Conservation (phyloP, 2,888 invertebrate genomes). For the Cephus sareptanus region DNA sequence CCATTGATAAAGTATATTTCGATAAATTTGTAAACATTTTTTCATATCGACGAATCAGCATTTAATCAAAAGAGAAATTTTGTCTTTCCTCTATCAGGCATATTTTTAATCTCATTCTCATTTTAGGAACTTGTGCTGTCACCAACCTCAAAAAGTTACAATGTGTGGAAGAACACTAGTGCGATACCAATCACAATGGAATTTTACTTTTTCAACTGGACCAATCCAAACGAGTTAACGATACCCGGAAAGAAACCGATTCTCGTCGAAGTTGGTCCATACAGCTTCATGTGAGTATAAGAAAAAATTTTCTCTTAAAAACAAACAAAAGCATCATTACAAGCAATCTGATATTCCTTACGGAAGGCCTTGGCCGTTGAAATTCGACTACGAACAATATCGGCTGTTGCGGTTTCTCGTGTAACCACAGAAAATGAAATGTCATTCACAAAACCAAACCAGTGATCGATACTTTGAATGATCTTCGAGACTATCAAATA, state of each 20-base stretch:
- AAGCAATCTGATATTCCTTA: neutral
- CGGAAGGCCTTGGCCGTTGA: neutral
- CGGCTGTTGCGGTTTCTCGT: neutral
- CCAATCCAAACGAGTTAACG: slow-evolving; percentile 73
- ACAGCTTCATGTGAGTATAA: slow-evolving; percentile 61
- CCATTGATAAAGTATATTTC: neutral
- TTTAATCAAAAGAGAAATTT: neutral
- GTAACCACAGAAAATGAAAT: neutral
- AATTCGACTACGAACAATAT: neutral
- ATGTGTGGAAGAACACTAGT: slow-evolving; percentile 77
- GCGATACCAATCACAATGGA: slow-evolving; percentile 73
- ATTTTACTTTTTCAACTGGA: slow-evolving; percentile 84
- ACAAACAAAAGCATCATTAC: neutral
- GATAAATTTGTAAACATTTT: neutral
- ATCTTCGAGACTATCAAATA: neutral
- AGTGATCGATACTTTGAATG: neutral
- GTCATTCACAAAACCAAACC: neutral
- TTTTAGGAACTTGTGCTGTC: slow-evolving; percentile 72
- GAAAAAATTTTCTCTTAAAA: neutral
- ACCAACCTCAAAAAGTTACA: slow-evolving; percentile 72
- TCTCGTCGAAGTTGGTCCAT: slow-evolving; percentile 65
- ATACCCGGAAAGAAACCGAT: slow-evolving; percentile 72
- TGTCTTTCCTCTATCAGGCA: neutral
- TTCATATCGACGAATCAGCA: neutral
- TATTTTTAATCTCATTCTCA: neutral